These are phyloP conservation scores for Myiotriccus ornatus DNA, from an alignment of 2,797 vertebrate genomes.

Conservation along the genomic window DNA sequence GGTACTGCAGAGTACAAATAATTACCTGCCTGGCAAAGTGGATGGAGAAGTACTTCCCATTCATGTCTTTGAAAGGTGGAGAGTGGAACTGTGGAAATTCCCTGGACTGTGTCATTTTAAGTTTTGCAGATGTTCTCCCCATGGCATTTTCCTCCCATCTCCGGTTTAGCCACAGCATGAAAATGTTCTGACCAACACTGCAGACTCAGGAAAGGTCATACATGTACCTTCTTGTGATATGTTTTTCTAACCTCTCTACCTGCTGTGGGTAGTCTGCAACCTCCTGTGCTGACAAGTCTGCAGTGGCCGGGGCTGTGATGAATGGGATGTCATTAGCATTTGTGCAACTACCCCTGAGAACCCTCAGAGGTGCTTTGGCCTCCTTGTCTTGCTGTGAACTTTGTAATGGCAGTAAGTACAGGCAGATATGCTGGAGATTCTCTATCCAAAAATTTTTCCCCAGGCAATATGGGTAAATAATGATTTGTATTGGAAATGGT, in stretches of 20 bases:
- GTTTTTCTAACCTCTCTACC: slow-evolving; percentile 59
- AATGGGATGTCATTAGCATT: slow-evolving; percentile 36
- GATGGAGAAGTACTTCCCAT: background rate
- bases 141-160: slow-evolving; percentile 47
- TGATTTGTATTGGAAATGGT: background rate
- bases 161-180: background rate
- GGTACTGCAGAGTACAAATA: background rate
- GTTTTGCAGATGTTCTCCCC: slow-evolving; percentile 62
- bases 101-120: background rate
- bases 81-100: background rate
- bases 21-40: background rate
- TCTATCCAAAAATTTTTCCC: background rate
- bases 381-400: background rate
- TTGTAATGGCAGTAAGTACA: background rate
- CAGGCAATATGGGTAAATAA: background rate
- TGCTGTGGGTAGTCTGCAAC: slow-evolving; percentile 28
- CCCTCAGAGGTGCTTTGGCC: background rate
- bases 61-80: background rate
- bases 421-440: background rate
- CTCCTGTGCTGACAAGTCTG: slow-evolving; percentile 47
- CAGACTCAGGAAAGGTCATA: slow-evolving; percentile 48
- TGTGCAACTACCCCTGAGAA: slow-evolving; percentile 14
- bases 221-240: slow-evolving; percentile 16
- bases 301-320: slow-evolving; percentile 26
- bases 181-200: slow-evolving; percentile 23